A percentile compares a stretch with the other conserved stretches of the same genome.
These are phyloP conservation scores for Geotrypetes seraphini DNA, from an alignment of 2,797 vertebrate genomes.

Conservation along the genomic window DNA sequence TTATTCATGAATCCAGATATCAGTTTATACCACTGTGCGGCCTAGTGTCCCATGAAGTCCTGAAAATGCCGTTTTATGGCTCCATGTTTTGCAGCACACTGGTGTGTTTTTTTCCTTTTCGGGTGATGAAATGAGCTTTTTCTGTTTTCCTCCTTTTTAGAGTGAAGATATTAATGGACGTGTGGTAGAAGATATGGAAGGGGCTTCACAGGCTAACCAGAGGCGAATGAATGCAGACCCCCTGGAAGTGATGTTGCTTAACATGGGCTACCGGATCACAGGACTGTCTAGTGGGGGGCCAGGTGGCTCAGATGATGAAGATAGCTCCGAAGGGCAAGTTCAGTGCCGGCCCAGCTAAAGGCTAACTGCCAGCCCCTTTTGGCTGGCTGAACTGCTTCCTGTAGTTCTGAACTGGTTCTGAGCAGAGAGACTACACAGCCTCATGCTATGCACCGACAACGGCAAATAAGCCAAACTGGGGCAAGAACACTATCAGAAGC, in stretches of 20 bases:
- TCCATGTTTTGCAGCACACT: not conserved
- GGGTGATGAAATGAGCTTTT: not conserved
- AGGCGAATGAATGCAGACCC: slow-evolving; percentile 94
- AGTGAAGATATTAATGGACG: slow-evolving; percentile 79
- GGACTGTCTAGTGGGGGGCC: slow-evolving; percentile 81
- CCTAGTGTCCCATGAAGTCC: no score
- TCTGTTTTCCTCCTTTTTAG: slow-evolving; percentile 39
- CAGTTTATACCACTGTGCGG: no score
- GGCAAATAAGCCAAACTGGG: slow-evolving; percentile 36
- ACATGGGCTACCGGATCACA: slow-evolving; percentile 97
- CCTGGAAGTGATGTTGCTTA: slow-evolving; percentile 93
- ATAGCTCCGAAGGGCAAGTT: slow-evolving; percentile 90
- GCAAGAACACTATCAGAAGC: no score
- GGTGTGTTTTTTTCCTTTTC: not conserved
- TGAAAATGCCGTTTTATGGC: no score
- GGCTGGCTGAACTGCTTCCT: slow-evolving; percentile 44
- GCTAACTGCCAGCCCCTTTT: no score
- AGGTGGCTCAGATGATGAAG: slow-evolving; percentile 85
- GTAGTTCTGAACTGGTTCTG: slow-evolving; percentile 39
- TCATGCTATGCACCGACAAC: slow-evolving; percentile 48
- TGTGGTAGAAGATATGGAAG: slow-evolving; percentile 94
- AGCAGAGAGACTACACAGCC: slow-evolving; percentile 42
- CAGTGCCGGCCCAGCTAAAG: slow-evolving; percentile 94
- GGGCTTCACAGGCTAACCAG: slow-evolving; percentile 94
- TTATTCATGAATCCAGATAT: no score